Conservation (phyloP, 2,113 vertebrate species). For the Lamprotornis superbus region DNA sequence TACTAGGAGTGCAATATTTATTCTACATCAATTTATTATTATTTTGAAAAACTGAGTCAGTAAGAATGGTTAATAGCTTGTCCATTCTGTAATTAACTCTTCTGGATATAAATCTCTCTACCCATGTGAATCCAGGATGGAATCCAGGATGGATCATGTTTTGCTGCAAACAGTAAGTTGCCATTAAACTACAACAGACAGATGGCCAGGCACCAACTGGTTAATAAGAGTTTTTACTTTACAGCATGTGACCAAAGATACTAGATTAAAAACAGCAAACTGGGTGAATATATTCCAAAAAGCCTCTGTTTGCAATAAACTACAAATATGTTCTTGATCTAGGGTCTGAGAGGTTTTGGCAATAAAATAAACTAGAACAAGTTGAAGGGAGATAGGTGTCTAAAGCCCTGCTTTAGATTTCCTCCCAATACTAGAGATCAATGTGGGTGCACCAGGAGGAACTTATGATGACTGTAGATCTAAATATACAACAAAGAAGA, state of each 20-base stretch:
- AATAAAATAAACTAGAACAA: slow-evolving; percentile 7
- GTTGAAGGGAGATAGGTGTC: not conserved
- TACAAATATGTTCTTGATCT: not conserved
- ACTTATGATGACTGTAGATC: not conserved
- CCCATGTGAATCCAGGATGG: not conserved
- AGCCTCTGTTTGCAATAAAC: slow-evolving; percentile 35
- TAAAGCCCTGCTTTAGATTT: not conserved
- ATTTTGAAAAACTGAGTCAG: not conserved
- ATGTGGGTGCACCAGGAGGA: not conserved
- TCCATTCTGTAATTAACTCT: not conserved
- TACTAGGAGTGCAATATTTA: not conserved
- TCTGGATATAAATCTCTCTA: not conserved
- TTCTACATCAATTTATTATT: not conserved
- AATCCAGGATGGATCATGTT: not conserved
- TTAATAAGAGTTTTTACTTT: slow-evolving; percentile 3
- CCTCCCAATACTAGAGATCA: not conserved
- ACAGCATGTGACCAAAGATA: not conserved
- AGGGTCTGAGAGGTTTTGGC: not conserved
- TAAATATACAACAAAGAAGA: not conserved
- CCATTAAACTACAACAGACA: not conserved
- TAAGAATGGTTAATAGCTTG: not conserved
- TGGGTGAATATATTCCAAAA: not conserved
- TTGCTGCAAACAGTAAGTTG: not conserved
- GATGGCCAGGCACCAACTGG: not conserved
- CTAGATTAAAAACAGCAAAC: not conserved